Conservation (phyloP, 2,113 vertebrate genomes). For the Monarcha castaneiventris region DNA sequence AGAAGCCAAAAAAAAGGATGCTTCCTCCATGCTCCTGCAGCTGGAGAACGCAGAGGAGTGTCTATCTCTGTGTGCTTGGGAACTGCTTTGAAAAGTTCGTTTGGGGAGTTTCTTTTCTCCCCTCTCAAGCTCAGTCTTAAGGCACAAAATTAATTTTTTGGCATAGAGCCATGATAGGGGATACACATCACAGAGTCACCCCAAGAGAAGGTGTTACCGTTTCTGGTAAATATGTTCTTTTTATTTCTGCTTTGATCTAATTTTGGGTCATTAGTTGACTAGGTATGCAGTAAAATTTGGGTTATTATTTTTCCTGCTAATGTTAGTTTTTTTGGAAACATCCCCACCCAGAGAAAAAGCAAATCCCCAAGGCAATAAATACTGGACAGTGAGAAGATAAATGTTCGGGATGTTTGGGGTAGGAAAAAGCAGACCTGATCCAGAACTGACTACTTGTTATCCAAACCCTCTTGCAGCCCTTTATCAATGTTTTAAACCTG, state of each 20-base stretch:
- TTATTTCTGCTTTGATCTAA: not conserved
- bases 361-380: not conserved
- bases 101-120: no score
- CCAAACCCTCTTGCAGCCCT: not conserved
- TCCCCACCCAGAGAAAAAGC: not conserved
- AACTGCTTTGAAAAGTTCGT: no score
- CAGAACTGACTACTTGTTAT: not conserved
- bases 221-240: not conserved
- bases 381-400: not conserved
- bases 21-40: no score
- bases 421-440: not conserved
- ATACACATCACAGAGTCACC: no score
- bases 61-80: no score
- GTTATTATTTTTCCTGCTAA: not conserved
- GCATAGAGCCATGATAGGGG: no score
- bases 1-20: no score
- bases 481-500: constrained; percentile 9
- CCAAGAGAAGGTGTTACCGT: not conserved
- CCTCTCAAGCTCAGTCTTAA: no score
- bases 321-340: not conserved
- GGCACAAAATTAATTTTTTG: no score
- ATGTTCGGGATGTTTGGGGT: not conserved
- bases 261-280: not conserved
- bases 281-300: not conserved
- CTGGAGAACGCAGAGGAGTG: no score